Conservation (phyloP, 2,797 vertebrate species). For the Eutrigla gurnardus region DNA sequence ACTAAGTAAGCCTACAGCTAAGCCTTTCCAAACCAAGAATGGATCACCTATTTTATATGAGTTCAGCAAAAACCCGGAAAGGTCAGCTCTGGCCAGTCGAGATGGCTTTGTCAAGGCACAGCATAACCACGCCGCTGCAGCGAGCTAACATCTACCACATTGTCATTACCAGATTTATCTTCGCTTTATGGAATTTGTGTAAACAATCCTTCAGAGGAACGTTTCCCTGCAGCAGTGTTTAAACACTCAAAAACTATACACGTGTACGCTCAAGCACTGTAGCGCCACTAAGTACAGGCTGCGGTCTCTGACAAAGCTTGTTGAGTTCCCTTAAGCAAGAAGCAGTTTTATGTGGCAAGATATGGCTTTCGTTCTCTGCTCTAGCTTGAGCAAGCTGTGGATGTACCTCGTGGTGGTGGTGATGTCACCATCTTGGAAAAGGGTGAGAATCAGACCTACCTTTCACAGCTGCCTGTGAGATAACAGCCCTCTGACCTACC, state of each 20-base stretch:
- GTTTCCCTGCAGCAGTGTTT: constrained; percentile 43
- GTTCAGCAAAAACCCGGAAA: constrained; percentile 42
- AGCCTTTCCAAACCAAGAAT: constrained; percentile 45
- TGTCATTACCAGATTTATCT: constrained; percentile 68
- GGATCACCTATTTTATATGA: constrained; percentile 56
- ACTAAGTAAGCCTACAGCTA: constrained; percentile 4
- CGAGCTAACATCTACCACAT: constrained; percentile 34
- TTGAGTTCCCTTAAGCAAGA: constrained; percentile 10
- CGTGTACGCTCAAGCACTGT: constrained; percentile 42
- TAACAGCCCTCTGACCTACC: constrained; percentile 55
- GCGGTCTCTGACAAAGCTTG: constrained; percentile 22
- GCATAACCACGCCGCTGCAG: constrained; percentile 36
- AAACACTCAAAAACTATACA: constrained; percentile 44
- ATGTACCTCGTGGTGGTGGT: constrained; percentile 36
- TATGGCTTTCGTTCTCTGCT: constrained; percentile 25
- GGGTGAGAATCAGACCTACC: constrained; percentile 53
- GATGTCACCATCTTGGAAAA: constrained; percentile 61
- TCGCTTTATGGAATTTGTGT: constrained; percentile 63
- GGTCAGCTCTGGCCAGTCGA: constrained; percentile 33
- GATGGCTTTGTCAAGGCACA: constrained; percentile 25
- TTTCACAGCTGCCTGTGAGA: constrained; percentile 77
- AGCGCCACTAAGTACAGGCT: constrained; percentile 31
- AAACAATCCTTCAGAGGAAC: constrained; percentile 55
- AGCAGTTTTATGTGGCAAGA: constrained; percentile 31
- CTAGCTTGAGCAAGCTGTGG: constrained; percentile 13